These are phyloP conservation scores for Lagopus leucura DNA, from an alignment of 2,113 vertebrate species.

Conservation along the genomic window DNA sequence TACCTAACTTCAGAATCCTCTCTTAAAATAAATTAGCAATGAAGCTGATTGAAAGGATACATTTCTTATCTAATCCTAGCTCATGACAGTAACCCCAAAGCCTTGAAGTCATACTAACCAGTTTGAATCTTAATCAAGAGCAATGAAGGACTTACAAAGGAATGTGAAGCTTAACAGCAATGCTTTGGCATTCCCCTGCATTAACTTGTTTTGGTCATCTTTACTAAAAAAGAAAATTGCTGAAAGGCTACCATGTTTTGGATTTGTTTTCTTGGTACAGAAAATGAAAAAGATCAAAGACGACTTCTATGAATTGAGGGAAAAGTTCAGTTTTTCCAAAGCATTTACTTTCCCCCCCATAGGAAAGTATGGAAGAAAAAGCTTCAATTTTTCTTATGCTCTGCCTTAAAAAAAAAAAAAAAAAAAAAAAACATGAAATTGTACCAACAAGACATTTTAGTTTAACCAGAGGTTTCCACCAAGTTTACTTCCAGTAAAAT, in stretches of 20 bases:
- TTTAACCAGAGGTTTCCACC: background rate
- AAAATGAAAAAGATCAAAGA: background rate
- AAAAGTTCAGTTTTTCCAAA: background rate
- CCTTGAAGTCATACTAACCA: slow-evolving; percentile 58
- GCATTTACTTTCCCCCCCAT: background rate
- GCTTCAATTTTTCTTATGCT: background rate
- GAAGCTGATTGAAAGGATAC: background rate
- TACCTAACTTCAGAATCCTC: background rate
- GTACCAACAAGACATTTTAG: background rate
- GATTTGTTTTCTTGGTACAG: background rate
- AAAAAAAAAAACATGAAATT: background rate
- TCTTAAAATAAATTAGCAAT: background rate
- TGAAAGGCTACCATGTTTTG: background rate
- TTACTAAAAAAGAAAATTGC: background rate
- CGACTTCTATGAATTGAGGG: background rate
- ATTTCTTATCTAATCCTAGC: background rate
- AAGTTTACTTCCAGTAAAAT: background rate
- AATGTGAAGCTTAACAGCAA: background rate
- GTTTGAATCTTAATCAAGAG: slow-evolving; percentile 42
- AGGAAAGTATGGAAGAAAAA: background rate
- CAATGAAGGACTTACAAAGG: background rate
- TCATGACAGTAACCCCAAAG: slow-evolving; percentile 7
- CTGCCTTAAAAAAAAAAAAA: background rate
- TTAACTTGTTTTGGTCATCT: background rate
- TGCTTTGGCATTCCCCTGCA: background rate